A percentile compares a stretch with the other conserved stretches of the same genome.
Conservation (phyloP, 2,888 invertebrate genomes). For the Beris chalybata region DNA sequence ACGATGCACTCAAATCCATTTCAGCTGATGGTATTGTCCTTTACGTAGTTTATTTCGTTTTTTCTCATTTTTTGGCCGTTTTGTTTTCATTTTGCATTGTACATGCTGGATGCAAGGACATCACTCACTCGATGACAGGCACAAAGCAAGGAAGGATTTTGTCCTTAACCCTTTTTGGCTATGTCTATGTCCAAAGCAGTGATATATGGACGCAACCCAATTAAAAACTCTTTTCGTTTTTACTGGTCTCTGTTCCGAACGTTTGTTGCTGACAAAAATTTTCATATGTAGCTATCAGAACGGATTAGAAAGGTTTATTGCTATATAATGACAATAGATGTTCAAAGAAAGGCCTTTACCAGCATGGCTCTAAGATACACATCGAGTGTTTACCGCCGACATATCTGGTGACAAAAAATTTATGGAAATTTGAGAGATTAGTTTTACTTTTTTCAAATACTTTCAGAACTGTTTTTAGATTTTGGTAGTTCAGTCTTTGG, state of each 20-base stretch:
- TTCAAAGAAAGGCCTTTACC: neutral
- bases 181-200: slow-evolving; percentile 9
- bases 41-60: too few relatives aligned
- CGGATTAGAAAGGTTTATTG: neutral
- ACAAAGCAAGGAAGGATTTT: slow-evolving; percentile 18
- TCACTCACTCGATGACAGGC: slow-evolving; percentile 22
- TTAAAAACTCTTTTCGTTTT: neutral
- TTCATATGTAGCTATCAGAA: slow-evolving; percentile 2
- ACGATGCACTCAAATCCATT: slow-evolving; percentile 25
- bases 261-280: neutral
- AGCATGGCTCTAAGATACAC: neutral
- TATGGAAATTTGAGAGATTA: neutral
- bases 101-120: slow-evolving; percentile 21
- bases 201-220: slow-evolving; percentile 18
- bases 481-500: too few relatives aligned
- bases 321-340: neutral
- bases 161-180: slow-evolving; percentile 20
- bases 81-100: slow-evolving; percentile 1
- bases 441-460: too few relatives aligned
- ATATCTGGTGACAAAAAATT: neutral
- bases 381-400: neutral
- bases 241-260: neutral
- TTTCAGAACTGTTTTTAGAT: too few relatives aligned
- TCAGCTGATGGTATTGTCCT: neutral
- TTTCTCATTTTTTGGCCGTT: too few relatives aligned